These are phyloP conservation scores for Bruchidius siliquastri DNA, from an alignment of 2,888 invertebrate genomes.

Conservation along the genomic window DNA sequence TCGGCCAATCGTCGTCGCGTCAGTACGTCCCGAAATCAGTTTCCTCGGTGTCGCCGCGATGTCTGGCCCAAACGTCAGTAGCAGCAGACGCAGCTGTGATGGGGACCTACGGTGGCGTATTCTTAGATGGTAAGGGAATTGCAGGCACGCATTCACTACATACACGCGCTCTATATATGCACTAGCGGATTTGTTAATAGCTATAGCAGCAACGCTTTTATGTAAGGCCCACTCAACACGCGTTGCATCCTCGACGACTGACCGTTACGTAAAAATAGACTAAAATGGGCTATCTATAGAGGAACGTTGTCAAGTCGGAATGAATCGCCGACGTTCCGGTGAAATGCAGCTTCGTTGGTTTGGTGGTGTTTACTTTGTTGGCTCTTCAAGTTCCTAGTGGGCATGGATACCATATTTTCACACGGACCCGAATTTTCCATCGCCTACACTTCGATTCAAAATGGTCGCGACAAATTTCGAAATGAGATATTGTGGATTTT, in stretches of 20 bases:
- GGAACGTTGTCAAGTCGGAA: background rate
- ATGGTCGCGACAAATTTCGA: no score
- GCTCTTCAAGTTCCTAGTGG: no score
- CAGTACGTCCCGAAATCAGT: background rate
- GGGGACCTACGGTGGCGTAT: background rate
- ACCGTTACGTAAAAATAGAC: background rate
- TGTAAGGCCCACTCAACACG: background rate
- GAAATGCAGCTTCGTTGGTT: background rate
- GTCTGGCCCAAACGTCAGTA: background rate
- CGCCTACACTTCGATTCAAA: no score
- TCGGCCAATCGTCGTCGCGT: background rate
- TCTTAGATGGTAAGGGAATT: background rate
- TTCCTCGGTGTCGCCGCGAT: background rate
- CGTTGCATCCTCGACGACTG: background rate
- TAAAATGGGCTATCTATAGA: background rate
- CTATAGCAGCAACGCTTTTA: background rate
- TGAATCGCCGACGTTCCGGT: background rate
- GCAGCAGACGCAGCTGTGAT: background rate
- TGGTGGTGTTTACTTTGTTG: no score
- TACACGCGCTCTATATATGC: background rate
- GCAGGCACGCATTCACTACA: background rate
- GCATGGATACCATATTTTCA: no score
- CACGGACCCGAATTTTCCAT: no score
- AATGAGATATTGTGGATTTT: no score
- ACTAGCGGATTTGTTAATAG: background rate